phyloP scores from a whole-genome alignment of 2,113 vertebrate genomes.

The Sarotherodon lohbergeri region DNA sequence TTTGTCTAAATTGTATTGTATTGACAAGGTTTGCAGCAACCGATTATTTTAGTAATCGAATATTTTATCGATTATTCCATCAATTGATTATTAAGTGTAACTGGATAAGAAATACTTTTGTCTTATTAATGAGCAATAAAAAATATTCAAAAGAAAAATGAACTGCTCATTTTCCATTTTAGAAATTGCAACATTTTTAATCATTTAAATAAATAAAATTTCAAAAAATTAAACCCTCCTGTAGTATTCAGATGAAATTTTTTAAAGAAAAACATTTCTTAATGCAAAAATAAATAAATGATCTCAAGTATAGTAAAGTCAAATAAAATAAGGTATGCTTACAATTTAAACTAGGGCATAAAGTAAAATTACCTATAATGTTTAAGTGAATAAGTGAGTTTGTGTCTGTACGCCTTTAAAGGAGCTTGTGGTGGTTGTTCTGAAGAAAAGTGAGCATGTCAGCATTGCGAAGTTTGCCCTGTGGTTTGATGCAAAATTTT shows the following conservation, averaged over 20 bases:
- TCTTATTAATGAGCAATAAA: neutral
- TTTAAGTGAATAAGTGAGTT: neutral
- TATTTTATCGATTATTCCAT: neutral
- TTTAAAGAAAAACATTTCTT: neutral
- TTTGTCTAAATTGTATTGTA: neutral
- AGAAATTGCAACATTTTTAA: neutral
- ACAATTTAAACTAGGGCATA: neutral
- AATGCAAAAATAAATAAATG: neutral
- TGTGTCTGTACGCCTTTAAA: rapidly evolving
- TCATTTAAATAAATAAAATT: neutral
- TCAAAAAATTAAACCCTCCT: rapidly evolving
- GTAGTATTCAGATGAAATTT: neutral
- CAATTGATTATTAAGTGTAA: neutral
- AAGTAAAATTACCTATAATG: neutral
- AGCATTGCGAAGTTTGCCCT: neutral
- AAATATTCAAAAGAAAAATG: neutral
- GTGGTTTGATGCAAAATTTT: neutral
- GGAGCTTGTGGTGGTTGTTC: rapidly evolving
- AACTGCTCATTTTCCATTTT: neutral
- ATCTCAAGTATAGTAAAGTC: neutral
- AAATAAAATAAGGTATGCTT: neutral
- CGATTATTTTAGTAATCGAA: rapidly evolving
- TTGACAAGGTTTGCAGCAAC: neutral
- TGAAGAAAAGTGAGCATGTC: neutral
- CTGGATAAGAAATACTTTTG: neutral